Evolutionary conservation across 2,797 vertebrate genomes (phyloP).

Genomic region (Lagothrix lagotricha): DNA sequence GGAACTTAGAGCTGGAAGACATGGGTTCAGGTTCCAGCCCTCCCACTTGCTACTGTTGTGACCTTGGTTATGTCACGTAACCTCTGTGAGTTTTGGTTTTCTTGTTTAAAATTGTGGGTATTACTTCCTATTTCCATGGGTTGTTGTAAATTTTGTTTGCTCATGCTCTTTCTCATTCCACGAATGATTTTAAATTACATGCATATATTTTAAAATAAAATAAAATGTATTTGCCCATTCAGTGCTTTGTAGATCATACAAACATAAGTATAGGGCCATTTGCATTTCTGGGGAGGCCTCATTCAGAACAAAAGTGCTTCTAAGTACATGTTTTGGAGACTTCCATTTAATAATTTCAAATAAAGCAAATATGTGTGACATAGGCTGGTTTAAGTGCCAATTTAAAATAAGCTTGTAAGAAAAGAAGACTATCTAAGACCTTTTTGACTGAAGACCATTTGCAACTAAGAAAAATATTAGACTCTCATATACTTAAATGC

Average conservation of each 20-base stretch:
- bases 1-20: background rate
- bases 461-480: background rate
- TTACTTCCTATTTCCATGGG: background rate
- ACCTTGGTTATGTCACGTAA: background rate
- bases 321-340: background rate
- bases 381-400: background rate
- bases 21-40: background rate
- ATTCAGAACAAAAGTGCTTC: background rate
- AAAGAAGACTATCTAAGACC: background rate
- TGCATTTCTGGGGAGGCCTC: background rate
- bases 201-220: background rate
- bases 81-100: background rate
- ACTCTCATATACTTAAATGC: background rate
- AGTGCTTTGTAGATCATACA: background rate
- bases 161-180: background rate
- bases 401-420: background rate
- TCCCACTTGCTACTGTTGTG: background rate
- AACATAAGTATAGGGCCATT: background rate
- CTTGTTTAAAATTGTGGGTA: background rate
- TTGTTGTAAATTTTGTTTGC: background rate
- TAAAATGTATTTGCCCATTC: background rate
- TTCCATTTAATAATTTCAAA: background rate
- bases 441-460: constrained; percentile 3
- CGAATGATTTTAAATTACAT: background rate
- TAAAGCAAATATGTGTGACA: background rate